A percentile compares a stretch with the other conserved stretches of the same genome.
Conservation (phyloP, 2,113 vertebrate genomes). For the Mandrillus leucophaeus region DNA sequence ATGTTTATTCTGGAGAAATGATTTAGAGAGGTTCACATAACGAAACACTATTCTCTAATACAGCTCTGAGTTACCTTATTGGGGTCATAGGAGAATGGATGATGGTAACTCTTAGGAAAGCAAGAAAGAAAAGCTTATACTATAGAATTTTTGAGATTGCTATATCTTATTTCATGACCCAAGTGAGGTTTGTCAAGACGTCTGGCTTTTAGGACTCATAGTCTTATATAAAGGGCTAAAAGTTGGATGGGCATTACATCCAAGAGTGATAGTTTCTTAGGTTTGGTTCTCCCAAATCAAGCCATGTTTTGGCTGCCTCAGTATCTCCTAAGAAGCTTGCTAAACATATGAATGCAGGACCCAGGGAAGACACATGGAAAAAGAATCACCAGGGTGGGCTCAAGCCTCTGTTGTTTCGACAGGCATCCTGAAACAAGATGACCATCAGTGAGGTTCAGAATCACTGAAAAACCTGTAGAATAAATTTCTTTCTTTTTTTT, state of each 20-base stretch:
- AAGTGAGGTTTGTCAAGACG: background rate
- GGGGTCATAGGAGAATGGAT: background rate
- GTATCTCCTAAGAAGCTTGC: background rate
- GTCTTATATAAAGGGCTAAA: background rate
- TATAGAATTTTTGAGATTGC: background rate
- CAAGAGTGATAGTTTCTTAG: background rate
- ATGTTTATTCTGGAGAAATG: background rate
- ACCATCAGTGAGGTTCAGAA: background rate
- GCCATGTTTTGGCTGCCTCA: background rate
- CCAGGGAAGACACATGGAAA: background rate
- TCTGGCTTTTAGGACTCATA: background rate
- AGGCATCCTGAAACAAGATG: background rate
- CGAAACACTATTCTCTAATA: background rate
- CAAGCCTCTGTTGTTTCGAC: background rate
- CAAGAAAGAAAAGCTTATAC: background rate
- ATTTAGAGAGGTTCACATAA: background rate
- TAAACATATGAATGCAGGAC: background rate
- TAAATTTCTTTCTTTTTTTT: background rate
- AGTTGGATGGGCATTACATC: background rate
- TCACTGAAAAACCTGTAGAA: background rate
- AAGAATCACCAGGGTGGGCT: background rate
- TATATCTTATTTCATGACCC: background rate
- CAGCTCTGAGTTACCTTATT: accelerated
- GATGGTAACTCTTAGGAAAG: background rate
- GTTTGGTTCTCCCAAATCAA: background rate